Evolutionary conservation across 2,797 vertebrate genomes (phyloP).

Genomic region (Artibeus jamaicensis): DNA sequence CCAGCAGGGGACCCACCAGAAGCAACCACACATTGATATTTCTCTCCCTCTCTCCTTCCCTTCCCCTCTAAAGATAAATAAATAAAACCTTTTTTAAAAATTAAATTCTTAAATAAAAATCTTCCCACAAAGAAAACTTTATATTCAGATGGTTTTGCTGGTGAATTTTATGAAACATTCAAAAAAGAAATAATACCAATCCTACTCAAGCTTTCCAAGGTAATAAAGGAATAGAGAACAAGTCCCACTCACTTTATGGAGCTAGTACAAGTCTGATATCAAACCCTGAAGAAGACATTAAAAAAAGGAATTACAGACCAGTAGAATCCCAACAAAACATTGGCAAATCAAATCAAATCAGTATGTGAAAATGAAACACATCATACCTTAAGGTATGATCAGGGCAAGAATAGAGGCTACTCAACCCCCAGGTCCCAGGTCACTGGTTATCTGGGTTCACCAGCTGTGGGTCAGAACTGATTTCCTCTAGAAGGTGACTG

Average conservation of each 20-base stretch:
- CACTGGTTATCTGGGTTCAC: not conserved
- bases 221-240: not conserved
- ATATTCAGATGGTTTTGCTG: not conserved
- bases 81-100: not conserved
- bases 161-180: not conserved
- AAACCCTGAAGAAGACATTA: not conserved
- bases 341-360: not conserved
- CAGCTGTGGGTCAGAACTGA: not conserved
- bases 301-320: not conserved
- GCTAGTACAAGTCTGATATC: not conserved
- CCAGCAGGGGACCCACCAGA: too few species aligned
- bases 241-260: not conserved
- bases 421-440: not conserved
- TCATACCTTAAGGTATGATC: not conserved
- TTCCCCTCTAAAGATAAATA: too few species aligned
- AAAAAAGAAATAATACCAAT: not conserved
- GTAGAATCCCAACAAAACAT: not conserved
- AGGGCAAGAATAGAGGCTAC: not conserved
- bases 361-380: not conserved
- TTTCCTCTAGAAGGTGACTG: not conserved
- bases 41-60: too few species aligned
- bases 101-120: not conserved
- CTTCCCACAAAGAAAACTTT: not conserved
- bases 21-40: too few species aligned
- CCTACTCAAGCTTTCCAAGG: not conserved